These are phyloP conservation scores for Rafetus swinhoei DNA, from an alignment of 2,113 vertebrate species.

Conservation along the genomic window DNA sequence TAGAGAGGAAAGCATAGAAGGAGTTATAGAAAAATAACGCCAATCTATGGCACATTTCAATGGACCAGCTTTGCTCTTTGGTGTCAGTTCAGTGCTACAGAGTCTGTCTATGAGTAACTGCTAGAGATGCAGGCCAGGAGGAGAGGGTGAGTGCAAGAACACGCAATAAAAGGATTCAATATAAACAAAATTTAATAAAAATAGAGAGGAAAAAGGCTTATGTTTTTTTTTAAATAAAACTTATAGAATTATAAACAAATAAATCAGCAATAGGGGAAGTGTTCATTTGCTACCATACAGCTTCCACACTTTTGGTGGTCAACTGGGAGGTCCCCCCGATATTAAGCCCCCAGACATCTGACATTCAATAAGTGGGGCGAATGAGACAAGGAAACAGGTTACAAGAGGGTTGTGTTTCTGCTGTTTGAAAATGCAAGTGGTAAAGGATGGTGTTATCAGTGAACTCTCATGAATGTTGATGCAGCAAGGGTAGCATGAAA, in stretches of 20 bases:
- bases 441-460: background rate
- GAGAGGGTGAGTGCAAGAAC: background rate
- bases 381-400: background rate
- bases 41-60: background rate
- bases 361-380: background rate
- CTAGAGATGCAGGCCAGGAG: background rate
- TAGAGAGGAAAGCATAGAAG: background rate
- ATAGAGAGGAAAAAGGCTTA: background rate
- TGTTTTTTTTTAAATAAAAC: background rate
- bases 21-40: background rate
- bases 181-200: background rate
- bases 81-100: background rate
- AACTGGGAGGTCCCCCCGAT: background rate
- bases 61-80: background rate
- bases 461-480: background rate
- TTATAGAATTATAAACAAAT: background rate
- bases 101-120: background rate
- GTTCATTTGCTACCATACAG: background rate
- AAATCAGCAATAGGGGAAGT: background rate
- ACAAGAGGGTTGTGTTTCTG: background rate
- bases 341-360: background rate
- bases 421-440: background rate
- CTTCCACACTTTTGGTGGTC: background rate
- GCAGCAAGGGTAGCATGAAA: background rate
- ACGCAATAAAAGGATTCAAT: background rate